Evolutionary conservation across 2,113 vertebrate genomes (phyloP).

Genomic region (Ranitomeya variabilis): DNA sequence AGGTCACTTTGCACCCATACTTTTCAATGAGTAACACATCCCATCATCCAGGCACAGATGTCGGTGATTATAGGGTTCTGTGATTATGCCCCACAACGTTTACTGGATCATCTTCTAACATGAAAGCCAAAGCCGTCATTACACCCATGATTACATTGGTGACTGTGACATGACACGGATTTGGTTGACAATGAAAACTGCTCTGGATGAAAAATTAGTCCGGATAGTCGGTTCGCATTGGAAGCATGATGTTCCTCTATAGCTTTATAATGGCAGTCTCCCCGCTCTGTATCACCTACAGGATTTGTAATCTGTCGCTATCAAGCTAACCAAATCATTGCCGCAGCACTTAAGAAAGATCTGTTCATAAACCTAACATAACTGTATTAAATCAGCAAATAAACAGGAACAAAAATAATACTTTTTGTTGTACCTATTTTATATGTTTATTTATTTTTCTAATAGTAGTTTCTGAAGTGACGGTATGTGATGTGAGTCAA

Average conservation of each 20-base stretch:
- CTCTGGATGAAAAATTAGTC: neutral
- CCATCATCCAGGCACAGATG: neutral
- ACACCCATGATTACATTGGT: neutral
- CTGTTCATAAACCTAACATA: no score
- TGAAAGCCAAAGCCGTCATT: neutral
- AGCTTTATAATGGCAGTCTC: neutral
- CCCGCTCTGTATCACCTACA: neutral
- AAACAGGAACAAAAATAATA: no score
- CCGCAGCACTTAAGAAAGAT: no score
- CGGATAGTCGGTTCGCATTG: no score
- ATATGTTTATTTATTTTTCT: no score
- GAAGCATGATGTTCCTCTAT: no score
- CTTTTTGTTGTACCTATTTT: no score
- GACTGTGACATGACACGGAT: neutral
- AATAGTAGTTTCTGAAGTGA: no score
- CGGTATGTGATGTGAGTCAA: no score
- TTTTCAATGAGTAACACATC: neutral
- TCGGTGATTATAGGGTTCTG: neutral
- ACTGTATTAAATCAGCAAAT: no score
- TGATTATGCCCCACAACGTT: neutral
- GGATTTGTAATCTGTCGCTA: no score
- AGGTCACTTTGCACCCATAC: neutral
- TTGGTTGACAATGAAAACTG: neutral
- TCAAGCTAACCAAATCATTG: no score
- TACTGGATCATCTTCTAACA: neutral